Evolutionary conservation across 2,113 vertebrate genomes (phyloP).

Genomic region (Gavia stellata): DNA sequence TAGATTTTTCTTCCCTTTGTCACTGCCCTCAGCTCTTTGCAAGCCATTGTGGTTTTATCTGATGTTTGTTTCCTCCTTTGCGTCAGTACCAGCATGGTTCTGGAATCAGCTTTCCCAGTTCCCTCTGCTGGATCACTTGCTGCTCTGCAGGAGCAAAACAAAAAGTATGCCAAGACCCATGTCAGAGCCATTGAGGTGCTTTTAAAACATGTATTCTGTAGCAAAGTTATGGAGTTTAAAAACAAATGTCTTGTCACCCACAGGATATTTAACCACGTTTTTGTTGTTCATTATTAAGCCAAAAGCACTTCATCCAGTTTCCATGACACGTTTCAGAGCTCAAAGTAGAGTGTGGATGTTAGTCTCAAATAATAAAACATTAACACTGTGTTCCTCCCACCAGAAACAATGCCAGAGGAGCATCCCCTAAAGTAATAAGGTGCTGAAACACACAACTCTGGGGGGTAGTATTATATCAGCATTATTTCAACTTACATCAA

Average conservation of each 20-base stretch:
- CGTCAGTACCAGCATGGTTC: slow-evolving; percentile 37
- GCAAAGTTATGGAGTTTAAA: neutral
- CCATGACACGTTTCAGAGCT: neutral
- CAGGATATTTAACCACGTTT: neutral
- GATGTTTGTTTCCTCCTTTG: slow-evolving; percentile 43
- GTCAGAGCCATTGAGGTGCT: neutral
- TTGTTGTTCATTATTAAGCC: neutral
- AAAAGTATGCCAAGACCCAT: neutral
- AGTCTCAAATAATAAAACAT: neutral
- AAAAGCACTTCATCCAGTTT: neutral
- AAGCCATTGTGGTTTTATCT: neutral
- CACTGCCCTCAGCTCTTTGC: neutral
- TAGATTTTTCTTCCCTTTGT: neutral
- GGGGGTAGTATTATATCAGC: neutral
- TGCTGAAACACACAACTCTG: neutral
- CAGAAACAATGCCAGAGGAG: neutral
- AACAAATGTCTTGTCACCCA: neutral
- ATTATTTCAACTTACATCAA: rapidly evolving
- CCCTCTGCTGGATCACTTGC: slow-evolving; percentile 57
- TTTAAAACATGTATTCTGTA: neutral
- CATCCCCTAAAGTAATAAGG: neutral
- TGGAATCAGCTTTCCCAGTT: slow-evolving; percentile 54
- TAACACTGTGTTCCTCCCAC: neutral
- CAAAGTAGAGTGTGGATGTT: neutral
- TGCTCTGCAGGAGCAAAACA: slow-evolving; percentile 60